These are phyloP conservation scores for Cantharis rustica DNA, from an alignment of 2,888 invertebrate species.

Conservation along the genomic window DNA sequence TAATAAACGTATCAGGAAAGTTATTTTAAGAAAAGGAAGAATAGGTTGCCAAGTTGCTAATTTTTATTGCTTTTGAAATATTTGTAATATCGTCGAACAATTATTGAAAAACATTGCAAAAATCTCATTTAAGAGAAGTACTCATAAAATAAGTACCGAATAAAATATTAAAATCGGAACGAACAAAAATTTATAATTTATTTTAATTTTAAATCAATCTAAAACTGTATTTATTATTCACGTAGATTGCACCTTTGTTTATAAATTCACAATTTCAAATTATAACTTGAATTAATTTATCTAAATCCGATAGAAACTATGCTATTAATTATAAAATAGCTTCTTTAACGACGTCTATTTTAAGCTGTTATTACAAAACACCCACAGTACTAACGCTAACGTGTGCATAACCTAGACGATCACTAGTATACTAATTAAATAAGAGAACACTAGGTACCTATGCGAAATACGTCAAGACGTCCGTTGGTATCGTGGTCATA, in stretches of 20 bases:
- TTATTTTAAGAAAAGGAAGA: not conserved
- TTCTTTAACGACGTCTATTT: not conserved
- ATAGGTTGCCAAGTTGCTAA: slow-evolving; percentile 2
- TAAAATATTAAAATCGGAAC: not conserved
- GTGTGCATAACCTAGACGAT: slow-evolving; percentile 42
- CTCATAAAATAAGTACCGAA: not conserved
- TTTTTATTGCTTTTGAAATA: not conserved
- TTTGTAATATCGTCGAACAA: slow-evolving; percentile 11
- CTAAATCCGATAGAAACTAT: not conserved
- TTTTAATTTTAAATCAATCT: not conserved
- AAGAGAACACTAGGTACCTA: not conserved
- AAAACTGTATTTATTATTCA: not conserved
- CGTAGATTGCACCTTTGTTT: not conserved
- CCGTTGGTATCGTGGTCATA: not conserved
- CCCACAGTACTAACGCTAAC: slow-evolving; percentile 33
- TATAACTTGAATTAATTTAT: not conserved
- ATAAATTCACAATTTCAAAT: not conserved
- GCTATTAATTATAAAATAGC: not conserved
- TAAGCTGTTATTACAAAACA: not conserved
- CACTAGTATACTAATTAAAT: slow-evolving; percentile 41
- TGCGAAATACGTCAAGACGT: not conserved
- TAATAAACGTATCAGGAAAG: not conserved
- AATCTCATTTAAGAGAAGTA: not conserved
- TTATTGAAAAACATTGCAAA: not conserved
- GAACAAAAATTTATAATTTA: not conserved